These are phyloP conservation scores for Tursiops truncatus DNA, from an alignment of 2,113 vertebrate genomes.

Conservation along the genomic window DNA sequence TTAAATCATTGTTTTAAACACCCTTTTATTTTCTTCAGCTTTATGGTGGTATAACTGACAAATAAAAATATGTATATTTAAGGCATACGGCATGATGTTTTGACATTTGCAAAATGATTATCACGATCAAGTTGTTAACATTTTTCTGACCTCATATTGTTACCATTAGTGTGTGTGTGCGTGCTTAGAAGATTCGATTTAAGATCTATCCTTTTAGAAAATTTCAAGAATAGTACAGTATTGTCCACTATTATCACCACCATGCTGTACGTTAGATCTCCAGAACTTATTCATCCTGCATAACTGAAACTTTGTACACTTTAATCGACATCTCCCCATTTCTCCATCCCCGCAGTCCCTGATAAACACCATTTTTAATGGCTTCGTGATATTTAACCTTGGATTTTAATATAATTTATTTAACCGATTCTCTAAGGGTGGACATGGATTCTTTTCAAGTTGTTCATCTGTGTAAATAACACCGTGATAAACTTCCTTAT, in stretches of 20 bases:
- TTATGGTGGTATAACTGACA: background rate
- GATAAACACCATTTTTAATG: background rate
- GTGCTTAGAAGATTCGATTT: background rate
- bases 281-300: background rate
- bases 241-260: too few species aligned
- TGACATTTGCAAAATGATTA: background rate
- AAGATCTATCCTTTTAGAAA: background rate
- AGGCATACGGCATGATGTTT: background rate
- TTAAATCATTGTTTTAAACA: background rate
- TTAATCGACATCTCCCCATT: background rate
- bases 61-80: background rate
- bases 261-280: background rate
- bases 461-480: background rate
- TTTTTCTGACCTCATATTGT: background rate
- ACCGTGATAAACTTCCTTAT: background rate
- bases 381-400: background rate
- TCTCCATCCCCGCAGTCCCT: rapidly evolving
- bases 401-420: background rate
- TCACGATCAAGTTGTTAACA: background rate
- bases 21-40: background rate
- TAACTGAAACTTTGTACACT: background rate
- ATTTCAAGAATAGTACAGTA: background rate
- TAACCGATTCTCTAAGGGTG: background rate
- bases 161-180: background rate
- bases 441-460: background rate